Evolutionary conservation across 2,888 invertebrate species (phyloP), one percentile per base, ranked within the genome.

Genomic region (Chrysomela aeneicollis): DNA sequence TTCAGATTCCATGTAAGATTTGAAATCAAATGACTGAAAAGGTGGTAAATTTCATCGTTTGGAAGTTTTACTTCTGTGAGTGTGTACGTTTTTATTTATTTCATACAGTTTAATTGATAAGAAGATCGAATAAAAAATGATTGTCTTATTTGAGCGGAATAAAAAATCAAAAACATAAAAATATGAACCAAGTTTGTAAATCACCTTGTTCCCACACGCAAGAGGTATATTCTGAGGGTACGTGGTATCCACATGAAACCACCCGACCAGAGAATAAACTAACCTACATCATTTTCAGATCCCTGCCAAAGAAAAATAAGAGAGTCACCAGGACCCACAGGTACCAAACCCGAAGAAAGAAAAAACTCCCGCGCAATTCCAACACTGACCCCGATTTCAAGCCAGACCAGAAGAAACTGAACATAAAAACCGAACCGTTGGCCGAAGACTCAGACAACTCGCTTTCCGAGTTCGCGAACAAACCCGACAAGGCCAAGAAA

Each of bases 401-500:
- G 17, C n/a, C 22, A 1, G 55, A 55, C 21, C 21, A 55, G 21
- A 55, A 26, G n/a, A 46, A 26, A 22, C 15, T 17, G 15, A 17
- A 10, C 12, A 57, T 46, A 46, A 57, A 47, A 46, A 47, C 1
- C 0, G 26, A 57, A 42, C 12, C 26, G 4, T 6, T 6, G n/a
- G 19, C 54, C 4, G 46, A 26, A 47, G 12, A 46, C 8, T 57
- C 57, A 18, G 26, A 57, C 4, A 21, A 57, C 22, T 57, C 64
- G 8, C 2, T 22, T 19, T 8, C 19, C 19, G 19, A 47, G 17
- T 1, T 17, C 17, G 10, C 8, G 5, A 35, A 57, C 12, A 22
- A 51, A 32, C 15, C 46, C 6, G 64, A 63, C 26, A 63, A 63
- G 17, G 50, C 50, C 10, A 42, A 53, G 8, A 57, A 50, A 35